A percentile compares a stretch with the other conserved stretches of the same genome.
These are phyloP conservation scores for Parus major DNA, from an alignment of 2,113 vertebrate species.

Conservation along the genomic window DNA sequence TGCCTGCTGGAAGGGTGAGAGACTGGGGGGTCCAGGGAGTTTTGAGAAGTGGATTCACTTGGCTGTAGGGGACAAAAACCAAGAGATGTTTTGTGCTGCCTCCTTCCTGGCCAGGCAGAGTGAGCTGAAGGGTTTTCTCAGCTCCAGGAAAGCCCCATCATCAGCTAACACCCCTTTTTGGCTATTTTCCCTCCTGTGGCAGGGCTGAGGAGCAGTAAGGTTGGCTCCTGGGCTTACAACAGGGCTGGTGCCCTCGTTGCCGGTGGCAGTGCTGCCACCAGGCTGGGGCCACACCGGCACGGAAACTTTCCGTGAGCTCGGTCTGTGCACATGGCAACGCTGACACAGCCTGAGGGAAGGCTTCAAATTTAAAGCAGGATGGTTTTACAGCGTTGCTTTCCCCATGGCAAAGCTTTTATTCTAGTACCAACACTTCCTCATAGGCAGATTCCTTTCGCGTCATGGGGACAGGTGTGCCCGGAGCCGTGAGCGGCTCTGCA, in stretches of 20 bases:
- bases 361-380: not conserved
- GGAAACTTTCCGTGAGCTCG: accelerated
- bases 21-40: accelerated
- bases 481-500: not conserved
- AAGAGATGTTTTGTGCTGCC: not conserved
- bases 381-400: not conserved
- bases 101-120: not conserved
- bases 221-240: not conserved
- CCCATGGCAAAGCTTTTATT: not conserved
- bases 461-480: not conserved
- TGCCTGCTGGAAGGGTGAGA: not conserved
- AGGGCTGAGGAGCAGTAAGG: accelerated
- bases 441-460: not conserved
- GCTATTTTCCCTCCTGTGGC: accelerated
- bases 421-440: not conserved
- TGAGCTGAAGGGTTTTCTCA: not conserved
- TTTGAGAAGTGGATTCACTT: not conserved
- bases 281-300: accelerated
- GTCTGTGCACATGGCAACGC: not conserved
- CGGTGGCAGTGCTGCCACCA: not conserved
- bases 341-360: not conserved
- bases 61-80: not conserved
- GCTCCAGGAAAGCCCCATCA: not conserved
- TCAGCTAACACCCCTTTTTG: not conserved
- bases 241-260: accelerated